Conservation (phyloP, 2,888 invertebrate genomes). For the Pediacus dermestoides region DNA sequence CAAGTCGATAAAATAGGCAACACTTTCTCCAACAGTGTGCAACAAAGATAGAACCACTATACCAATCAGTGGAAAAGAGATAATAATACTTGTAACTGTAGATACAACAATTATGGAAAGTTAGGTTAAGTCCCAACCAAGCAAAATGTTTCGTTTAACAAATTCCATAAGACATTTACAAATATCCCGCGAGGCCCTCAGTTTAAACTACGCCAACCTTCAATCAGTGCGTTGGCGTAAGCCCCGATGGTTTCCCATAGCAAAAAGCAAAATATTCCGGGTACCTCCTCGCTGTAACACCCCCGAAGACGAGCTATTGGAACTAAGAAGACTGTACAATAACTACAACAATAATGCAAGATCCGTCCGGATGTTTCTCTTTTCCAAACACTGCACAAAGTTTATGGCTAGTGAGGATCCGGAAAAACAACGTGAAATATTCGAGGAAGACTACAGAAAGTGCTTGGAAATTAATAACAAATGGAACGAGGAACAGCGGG, state of each 20-base stretch:
- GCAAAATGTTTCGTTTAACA: too few relatives aligned
- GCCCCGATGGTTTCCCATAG: slow-evolving; percentile 75
- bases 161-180: too few relatives aligned
- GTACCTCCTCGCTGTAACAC: slow-evolving; percentile 61
- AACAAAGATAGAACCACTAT: too few relatives aligned
- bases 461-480: slow-evolving; percentile 62
- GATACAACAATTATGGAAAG: too few relatives aligned
- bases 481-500: slow-evolving; percentile 67
- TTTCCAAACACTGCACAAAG: slow-evolving; percentile 30
- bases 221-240: slow-evolving; percentile 62
- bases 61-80: too few relatives aligned
- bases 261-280: slow-evolving; percentile 74
- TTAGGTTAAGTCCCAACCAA: too few relatives aligned
- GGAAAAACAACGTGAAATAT: slow-evolving; percentile 50
- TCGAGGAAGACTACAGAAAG: slow-evolving; percentile 59
- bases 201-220: slow-evolving; percentile 21
- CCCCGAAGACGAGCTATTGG: slow-evolving; percentile 61
- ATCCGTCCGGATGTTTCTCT: slow-evolving; percentile 45
- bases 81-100: too few relatives aligned
- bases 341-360: slow-evolving; percentile 61
- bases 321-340: slow-evolving; percentile 64
- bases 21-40: too few relatives aligned
- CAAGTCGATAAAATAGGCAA: too few relatives aligned
- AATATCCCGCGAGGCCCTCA: too few relatives aligned
- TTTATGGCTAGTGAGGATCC: slow-evolving; percentile 37